These are phyloP conservation scores for Molossus molossus DNA, from an alignment of 2,797 vertebrate species.

Conservation along the genomic window DNA sequence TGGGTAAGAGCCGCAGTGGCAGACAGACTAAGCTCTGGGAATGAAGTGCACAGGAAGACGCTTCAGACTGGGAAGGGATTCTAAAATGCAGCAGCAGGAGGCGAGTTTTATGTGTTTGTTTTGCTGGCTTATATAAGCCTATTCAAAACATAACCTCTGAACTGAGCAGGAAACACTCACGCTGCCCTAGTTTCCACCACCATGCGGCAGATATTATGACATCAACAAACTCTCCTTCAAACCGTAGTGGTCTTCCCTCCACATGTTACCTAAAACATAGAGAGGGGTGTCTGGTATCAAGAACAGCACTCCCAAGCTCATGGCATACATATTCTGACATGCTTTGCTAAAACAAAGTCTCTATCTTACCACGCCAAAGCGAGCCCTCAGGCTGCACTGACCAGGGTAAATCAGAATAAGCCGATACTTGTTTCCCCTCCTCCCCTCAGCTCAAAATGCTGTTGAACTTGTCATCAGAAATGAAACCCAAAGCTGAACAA, in stretches of 20 bases:
- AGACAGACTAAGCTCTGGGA: background rate
- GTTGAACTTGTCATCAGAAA: background rate
- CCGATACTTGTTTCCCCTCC: background rate
- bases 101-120: background rate
- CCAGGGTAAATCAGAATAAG: background rate
- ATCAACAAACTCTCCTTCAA: conserved; percentile 38
- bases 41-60: background rate
- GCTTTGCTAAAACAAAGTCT: background rate
- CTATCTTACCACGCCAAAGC: background rate
- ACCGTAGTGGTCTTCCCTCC: background rate
- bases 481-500: background rate
- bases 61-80: background rate
- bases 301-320: background rate
- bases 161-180: conserved; percentile 21
- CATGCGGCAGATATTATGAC: background rate
- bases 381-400: background rate
- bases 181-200: conserved; percentile 36
- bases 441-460: background rate
- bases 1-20: background rate
- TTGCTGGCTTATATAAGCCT: conserved; percentile 39
- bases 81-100: background rate
- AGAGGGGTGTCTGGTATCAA: background rate
- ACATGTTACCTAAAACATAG: background rate
- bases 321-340: background rate
- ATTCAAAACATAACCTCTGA: conserved; percentile 63